Evolutionary conservation across 2,797 vertebrate genomes (phyloP), one percentile per base, ranked within the genome.

Genomic region (Enteromius argenteus): DNA sequence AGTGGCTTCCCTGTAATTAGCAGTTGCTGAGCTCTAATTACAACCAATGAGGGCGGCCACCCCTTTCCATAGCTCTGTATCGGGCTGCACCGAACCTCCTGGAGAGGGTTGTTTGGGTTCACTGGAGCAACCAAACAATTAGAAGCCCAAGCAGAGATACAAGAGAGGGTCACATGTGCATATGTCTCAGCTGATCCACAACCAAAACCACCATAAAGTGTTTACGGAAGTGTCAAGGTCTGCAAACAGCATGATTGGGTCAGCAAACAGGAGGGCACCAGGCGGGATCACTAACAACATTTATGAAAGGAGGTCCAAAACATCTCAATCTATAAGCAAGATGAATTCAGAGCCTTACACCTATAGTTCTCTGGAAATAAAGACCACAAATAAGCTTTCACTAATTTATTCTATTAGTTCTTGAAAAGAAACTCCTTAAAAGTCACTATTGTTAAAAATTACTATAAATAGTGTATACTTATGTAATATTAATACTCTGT

Each of bases 1-100:
- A 42, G 66, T 86, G 84, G 32, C 76, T 88, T 86, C 88, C 92
- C 93, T 95, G 91, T 96, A 92, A 96, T 95, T 94, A 95, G 81
- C 84, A 85, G 78, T 84, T 89, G 68, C 78, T 56, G 79, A 91
- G 90, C 87, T 93, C 85, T 94, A 94, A 95, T 94, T 94, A 93
- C 86, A 91, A 88, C 87, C 90, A 90, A 85, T 88, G 84, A 90
- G 87, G 75, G 53, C 87, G 90, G 84, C 89, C 10, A 83, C 60
- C 85, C 79, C 64, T 67, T 67, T 81, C 78, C 80, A 66, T 23
- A 79, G 39, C 42, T 86, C 74, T 44, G 27, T 44, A 56, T 71
- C 30, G 44, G 84, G 77, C 23, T 35, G 15, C 49, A 23, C 30
- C 53, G 51, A 86, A 84, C 56, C 60, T 82, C 74, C 74, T 76